phyloP scores from a whole-genome alignment of 1,140 invertebrate species.

The Amphibalanus amphitrite region DNA sequence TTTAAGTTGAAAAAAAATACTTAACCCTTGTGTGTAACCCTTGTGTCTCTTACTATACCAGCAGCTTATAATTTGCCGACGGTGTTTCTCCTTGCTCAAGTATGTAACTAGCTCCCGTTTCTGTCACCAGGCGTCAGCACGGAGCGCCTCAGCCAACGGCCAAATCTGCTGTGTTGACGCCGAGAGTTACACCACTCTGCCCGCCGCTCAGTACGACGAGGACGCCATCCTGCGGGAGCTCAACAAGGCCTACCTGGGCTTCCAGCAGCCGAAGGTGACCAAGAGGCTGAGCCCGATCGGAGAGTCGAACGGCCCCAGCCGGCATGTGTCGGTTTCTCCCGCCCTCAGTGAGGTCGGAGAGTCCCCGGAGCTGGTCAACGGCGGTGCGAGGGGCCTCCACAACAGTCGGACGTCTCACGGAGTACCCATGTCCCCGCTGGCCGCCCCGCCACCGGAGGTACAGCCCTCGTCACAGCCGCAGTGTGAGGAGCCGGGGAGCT shows the following conservation, averaged over 20 bases:
- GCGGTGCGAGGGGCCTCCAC: too few relatives aligned
- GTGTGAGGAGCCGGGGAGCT: not conserved
- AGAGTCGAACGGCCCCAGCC: constrained; percentile 17
- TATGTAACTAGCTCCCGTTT: too few relatives aligned
- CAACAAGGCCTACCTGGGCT: constrained; percentile 58
- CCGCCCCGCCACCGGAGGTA: too few relatives aligned
- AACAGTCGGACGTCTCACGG: too few relatives aligned
- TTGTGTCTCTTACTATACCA: too few relatives aligned
- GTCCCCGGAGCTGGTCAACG: not conserved
- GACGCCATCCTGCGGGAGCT: constrained; percentile 55
- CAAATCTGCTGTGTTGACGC: constrained; percentile 32
- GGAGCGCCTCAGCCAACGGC: not conserved
- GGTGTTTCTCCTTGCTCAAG: not conserved
- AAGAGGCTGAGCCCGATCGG: constrained; percentile 49
- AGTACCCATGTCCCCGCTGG: too few relatives aligned
- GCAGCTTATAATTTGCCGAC: too few relatives aligned
- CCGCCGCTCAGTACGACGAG: constrained; percentile 52
- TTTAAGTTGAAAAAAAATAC: too few relatives aligned
- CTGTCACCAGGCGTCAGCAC: constrained; percentile 30
- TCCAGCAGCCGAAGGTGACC: constrained; percentile 31
- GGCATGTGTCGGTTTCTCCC: not conserved
- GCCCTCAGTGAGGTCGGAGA: not conserved
- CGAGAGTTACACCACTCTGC: constrained; percentile 47
- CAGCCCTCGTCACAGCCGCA: too few relatives aligned
- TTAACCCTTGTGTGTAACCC: too few relatives aligned